Evolutionary conservation across 1,140 invertebrate genomes (phyloP).

Genomic region (Euglossa dilemma): DNA sequence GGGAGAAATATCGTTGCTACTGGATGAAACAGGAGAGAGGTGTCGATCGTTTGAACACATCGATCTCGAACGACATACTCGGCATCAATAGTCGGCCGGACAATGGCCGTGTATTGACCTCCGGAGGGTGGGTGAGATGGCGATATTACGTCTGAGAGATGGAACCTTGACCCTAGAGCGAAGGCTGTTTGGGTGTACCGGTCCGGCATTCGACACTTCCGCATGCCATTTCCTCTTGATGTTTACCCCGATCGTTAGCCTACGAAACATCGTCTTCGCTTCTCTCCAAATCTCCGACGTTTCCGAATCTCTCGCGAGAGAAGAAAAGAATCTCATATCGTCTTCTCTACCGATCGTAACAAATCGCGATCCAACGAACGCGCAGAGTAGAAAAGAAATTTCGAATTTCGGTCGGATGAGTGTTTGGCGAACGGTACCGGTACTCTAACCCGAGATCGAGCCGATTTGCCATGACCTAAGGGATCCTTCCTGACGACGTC

Average conservation of each 20-base stretch:
- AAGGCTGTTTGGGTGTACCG: conserved; percentile 75
- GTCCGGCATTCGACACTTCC: conserved; percentile 60
- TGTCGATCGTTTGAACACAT: too few relatives aligned
- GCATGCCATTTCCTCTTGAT: conserved; percentile 26
- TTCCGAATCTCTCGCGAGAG: background rate
- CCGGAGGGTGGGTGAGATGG: conserved; percentile 70
- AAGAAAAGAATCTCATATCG: too few relatives aligned
- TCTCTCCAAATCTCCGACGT: background rate
- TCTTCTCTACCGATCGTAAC: too few relatives aligned
- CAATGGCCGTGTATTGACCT: conserved; percentile 62
- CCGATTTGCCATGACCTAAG: conserved; percentile 31
- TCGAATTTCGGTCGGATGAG: conserved; percentile 28
- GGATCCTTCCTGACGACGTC: conserved; percentile 6
- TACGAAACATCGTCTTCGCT: background rate
- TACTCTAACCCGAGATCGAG: conserved; percentile 13
- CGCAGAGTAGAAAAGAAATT: background rate
- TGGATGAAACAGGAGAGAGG: background rate
- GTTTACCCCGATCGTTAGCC: background rate
- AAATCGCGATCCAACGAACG: too few relatives aligned
- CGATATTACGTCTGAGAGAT: conserved; percentile 68
- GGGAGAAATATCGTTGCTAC: too few relatives aligned
- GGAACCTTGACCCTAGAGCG: conserved; percentile 76
- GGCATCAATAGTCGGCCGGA: conserved; percentile 28
- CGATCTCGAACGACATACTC: conserved; percentile 5
- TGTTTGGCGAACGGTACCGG: conserved; percentile 9